A percentile compares a stretch with the other conserved stretches of the same genome.
Evolutionary conservation across 2,888 invertebrate species (phyloP).

Genomic region (Oxystoma pomonae): DNA sequence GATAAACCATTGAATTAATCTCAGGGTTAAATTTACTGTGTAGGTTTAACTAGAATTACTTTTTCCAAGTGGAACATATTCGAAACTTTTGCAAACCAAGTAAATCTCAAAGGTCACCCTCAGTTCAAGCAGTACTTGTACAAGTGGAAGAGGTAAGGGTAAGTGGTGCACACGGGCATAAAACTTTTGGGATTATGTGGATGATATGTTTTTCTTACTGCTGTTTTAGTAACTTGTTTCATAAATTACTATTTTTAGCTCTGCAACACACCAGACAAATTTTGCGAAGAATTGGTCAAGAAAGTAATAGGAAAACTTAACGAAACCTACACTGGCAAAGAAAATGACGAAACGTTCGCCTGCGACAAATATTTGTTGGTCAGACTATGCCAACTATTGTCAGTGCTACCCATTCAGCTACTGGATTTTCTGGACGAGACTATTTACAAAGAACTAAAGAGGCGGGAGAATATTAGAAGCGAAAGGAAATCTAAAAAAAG

Average conservation of each 20-base stretch:
- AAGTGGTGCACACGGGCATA: no score
- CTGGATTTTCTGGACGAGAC: conserved; percentile 78
- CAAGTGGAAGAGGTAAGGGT: no score
- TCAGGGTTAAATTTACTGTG: no score
- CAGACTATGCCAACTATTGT: conserved; percentile 52
- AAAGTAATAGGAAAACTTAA: conserved; percentile 24
- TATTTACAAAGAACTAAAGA: conserved; percentile 78
- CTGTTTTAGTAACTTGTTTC: no score
- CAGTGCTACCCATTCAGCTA: conserved; percentile 75
- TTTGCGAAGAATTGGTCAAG: conserved; percentile 41
- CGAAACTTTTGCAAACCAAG: no score
- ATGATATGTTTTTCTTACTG: no score
- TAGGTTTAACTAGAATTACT: no score
- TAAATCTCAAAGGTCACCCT: no score
- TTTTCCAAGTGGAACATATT: no score
- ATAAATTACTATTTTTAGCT: conserved; percentile 46
- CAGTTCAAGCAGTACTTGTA: no score
- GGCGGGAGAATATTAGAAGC: conserved; percentile 49
- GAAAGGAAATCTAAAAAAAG: conserved; percentile 45
- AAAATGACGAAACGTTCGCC: neutral
- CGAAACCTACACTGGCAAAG: conserved; percentile 28
- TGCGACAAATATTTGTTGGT: conserved; percentile 23
- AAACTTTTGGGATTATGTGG: no score
- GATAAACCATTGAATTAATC: no score
- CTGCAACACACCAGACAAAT: conserved; percentile 56